Base-by-base conservation (phyloP, 2,888 invertebrate genomes). In the Acronicta leporina region DNA sequence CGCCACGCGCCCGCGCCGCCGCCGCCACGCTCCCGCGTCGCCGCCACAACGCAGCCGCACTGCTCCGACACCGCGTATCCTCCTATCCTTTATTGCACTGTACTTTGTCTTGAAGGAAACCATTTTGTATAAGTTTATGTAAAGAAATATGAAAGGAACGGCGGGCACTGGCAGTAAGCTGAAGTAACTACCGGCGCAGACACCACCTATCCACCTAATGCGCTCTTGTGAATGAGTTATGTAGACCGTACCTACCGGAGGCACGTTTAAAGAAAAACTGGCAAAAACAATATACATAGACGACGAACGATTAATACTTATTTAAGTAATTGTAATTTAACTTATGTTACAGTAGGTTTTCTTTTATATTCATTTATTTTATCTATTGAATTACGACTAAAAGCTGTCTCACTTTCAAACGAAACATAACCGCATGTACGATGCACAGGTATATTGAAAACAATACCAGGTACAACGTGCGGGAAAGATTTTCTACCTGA, bases 41-140 rank as follows among this genome's bases (percentile, higher is more conserved):
- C 63, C 35, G 40, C 49, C 15, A 35, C 27, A 8, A 1, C 56
- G 47, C 25, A 1, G 33, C 38, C 50, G 35, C 33, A 11, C 40
- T 15, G 40, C 27, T 1, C 0, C 27, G 5, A 13, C 13, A 9
- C 30, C 40, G n/a, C 13, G 38, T 41, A 47, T 43, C 41, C 60
- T 53, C 35, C 20, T 57, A 44, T 42, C 47, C 9, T 62, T 52
- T 62, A 56, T 69, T 62, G 54, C 46, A 38, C 25, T 47, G 44
- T 62, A 44, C 58, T 68, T 70, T 68, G 70, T 65, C 53, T 73
- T 49, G 20, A 48, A 54, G 44, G 27, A 53, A 68, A 77, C 66
- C 68, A 66, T 68, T 61, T 66, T 58, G 62, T 68, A 56, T 63
- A 65, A 61, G 50, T 72, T 58, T 54, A 57, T 40, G 27, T 52